Base-by-base conservation (phyloP, 1,140 invertebrate species). In the Heliothis subflexa region DNA sequence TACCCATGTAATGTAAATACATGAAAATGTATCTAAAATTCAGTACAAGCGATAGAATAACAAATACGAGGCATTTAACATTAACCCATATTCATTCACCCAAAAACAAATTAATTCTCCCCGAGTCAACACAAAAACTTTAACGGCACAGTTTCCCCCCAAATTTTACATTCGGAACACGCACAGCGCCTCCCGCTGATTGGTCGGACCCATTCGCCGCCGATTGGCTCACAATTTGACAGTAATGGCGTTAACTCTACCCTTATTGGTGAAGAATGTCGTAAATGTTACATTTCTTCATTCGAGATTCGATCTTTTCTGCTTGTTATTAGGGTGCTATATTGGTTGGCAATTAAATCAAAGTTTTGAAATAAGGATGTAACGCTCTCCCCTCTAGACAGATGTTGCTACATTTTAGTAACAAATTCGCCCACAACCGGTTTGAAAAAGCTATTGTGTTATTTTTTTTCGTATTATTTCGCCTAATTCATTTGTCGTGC, bases 361-460 rank as follows among this genome's bases (percentile, higher is more conserved):
- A 21, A 52, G 18, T 78, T 59, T 78, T 81, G 12, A 50, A 45
- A 45, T 57, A 71, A 79, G 76, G 45, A 33, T 73, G 5, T 78
- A 25, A 1, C 66, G 9, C 10, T 80, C 78, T 88, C 87, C 90
- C 90, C 90, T 89, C 78, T 88, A 87, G 89, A 89, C 93, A 94
- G 93, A 94, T 94, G 93, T 93, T 93, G 89, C 90, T 90, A 94
- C 91, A 93, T 87, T 91, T 90, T 93, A 88, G 90, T 89, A 92
- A 93, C 91, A 93, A 93, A 90, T 94, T 93, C 91, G 86, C 91
- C 91, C 89, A 93, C 89, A 91, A 89, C 86, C 81, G 86, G 89
- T 88, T 91, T 85, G 79, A 81, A 66, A 88, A 88, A 86, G 87
- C 88, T 87, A 94, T 94, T 94, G 91, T 94, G 83, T 84, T 88